A percentile compares a stretch with the other conserved stretches of the same genome.
Conservation (phyloP, 1,140 invertebrate species). For the Polypedilum pembai region DNA sequence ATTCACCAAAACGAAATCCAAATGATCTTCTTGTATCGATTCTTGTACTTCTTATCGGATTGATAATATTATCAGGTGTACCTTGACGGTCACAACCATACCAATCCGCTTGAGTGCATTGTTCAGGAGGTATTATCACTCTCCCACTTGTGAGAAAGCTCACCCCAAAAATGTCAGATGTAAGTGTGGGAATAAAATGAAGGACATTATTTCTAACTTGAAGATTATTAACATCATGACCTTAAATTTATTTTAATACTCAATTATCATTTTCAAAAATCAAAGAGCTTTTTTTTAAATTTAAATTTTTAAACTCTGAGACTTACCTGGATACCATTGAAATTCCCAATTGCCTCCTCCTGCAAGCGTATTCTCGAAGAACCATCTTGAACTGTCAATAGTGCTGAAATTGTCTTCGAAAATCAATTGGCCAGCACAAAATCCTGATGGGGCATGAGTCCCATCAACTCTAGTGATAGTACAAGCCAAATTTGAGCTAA, state of each 20-base stretch:
- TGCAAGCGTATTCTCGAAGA: slow-evolving; percentile 49
- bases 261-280: no score
- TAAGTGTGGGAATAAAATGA: slow-evolving; percentile 53
- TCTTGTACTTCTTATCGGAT: slow-evolving; percentile 58
- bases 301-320: no score
- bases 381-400: slow-evolving; percentile 47
- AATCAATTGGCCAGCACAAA: slow-evolving; percentile 44
- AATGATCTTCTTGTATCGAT: slow-evolving; percentile 57
- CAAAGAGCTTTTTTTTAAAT: no score
- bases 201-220: slow-evolving; percentile 46
- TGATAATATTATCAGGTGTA: slow-evolving; percentile 45
- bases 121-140: slow-evolving; percentile 47
- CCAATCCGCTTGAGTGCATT: slow-evolving; percentile 46
- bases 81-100: slow-evolving; percentile 48
- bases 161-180: slow-evolving; percentile 51
- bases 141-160: slow-evolving; percentile 49
- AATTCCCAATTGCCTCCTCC: slow-evolving; percentile 64
- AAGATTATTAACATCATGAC: slow-evolving; percentile 37
- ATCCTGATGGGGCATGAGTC: background rate
- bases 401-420: slow-evolving; percentile 51
- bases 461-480: slow-evolving; percentile 9
- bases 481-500: slow-evolving; percentile 1
- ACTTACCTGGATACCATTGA: slow-evolving; percentile 54
- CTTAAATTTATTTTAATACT: no score
- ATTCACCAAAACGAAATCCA: slow-evolving; percentile 56